Conservation (phyloP, 2,888 invertebrate genomes). For the Strigamia crassipes region DNA sequence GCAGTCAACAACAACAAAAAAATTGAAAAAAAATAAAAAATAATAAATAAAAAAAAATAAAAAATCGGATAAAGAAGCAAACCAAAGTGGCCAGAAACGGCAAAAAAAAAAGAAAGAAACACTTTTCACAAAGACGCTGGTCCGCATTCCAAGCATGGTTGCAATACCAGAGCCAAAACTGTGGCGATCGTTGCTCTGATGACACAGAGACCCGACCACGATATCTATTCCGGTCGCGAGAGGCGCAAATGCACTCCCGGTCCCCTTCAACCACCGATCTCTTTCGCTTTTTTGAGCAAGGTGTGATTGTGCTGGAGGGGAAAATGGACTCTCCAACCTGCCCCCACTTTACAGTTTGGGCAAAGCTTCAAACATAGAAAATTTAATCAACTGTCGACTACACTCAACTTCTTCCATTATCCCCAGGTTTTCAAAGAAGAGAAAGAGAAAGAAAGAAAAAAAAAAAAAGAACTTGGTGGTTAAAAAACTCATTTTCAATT, state of each 20-base stretch:
- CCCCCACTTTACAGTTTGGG: constrained; percentile 37
- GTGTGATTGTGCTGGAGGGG: constrained; percentile 24
- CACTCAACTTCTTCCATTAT: constrained; percentile 28
- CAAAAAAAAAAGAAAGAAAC: neutral
- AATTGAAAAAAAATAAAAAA: no score
- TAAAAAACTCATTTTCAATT: constrained; percentile 3
- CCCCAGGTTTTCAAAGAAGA: neutral
- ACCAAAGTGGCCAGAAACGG: neutral
- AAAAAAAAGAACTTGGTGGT: neutral
- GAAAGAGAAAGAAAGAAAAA: neutral
- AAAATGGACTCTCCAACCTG: constrained; percentile 32
- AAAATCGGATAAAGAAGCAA: neutral
- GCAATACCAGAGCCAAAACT: constrained; percentile 24
- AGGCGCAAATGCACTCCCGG: constrained; percentile 3
- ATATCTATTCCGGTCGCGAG: constrained; percentile 37
- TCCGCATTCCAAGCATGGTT: constrained; percentile 28
- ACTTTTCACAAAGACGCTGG: neutral
- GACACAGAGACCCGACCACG: neutral
- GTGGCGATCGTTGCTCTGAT: constrained; percentile 31
- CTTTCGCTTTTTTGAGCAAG: constrained; percentile 37
- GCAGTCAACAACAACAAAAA: neutral
- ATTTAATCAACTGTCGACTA: constrained; percentile 25
- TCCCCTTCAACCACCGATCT: neutral
- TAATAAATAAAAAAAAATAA: neutral
- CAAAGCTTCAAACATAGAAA: constrained; percentile 26